Conservation (phyloP, 2,113 vertebrate species). For the Pterophyllum scalare region DNA sequence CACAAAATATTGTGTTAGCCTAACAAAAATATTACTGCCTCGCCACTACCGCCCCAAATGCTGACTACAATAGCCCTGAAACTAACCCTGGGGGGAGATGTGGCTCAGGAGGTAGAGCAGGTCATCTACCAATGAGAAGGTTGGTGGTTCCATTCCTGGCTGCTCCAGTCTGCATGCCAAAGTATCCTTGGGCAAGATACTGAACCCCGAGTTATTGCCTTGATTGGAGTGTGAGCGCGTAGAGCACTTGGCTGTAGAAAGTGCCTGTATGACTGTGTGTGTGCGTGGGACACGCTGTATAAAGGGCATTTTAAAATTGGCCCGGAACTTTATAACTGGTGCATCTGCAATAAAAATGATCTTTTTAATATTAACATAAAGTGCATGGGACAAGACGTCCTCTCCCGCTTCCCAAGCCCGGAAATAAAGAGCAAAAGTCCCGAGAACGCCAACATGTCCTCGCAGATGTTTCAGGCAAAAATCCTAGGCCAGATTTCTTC, state of each 20-base stretch:
- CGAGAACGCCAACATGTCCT: conserved; percentile 5
- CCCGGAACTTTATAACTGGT: not conserved
- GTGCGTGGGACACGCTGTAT: too few species aligned
- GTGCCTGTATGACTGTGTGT: too few species aligned
- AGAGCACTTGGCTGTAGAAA: too few species aligned
- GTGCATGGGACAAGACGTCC: not conserved
- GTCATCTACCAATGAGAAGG: too few species aligned
- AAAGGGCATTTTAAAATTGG: not conserved
- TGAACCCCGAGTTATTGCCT: too few species aligned
- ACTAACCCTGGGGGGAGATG: not conserved
- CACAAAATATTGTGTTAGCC: not conserved
- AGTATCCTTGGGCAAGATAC: too few species aligned
- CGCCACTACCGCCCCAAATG: not conserved
- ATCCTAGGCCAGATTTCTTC: conserved; percentile 65
- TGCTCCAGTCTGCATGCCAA: too few species aligned
- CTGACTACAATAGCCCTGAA: not conserved
- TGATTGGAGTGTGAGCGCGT: too few species aligned
- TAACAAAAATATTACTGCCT: not conserved
- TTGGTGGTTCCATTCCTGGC: too few species aligned
- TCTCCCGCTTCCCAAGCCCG: not conserved
- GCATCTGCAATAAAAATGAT: not conserved
- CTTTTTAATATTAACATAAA: not conserved
- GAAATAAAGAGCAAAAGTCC: conserved; percentile 1
- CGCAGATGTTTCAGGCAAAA: conserved; percentile 56
- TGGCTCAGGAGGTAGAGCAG: too few species aligned